phyloP scores from a whole-genome alignment of 1,140 invertebrate species.

The Pteromalus puparum region DNA sequence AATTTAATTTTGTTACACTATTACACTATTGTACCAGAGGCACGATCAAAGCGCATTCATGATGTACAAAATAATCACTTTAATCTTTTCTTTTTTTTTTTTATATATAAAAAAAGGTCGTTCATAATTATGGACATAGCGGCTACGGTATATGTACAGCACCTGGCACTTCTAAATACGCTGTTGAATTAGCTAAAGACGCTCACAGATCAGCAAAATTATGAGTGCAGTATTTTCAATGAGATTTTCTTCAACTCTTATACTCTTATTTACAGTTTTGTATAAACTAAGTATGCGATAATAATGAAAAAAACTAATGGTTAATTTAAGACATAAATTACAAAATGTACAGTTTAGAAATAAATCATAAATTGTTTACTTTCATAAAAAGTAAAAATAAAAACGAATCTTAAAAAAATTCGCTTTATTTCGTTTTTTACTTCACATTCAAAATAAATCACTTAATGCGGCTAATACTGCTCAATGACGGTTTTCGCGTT shows the following conservation, averaged over 20 bases:
- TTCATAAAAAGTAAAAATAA: not conserved
- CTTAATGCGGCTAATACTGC: slow-evolving; percentile 49
- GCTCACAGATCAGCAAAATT: slow-evolving; percentile 67
- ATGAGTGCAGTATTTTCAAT: slow-evolving; percentile 44
- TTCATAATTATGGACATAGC: slow-evolving; percentile 96
- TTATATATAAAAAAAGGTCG: slow-evolving; percentile 76
- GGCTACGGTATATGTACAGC: slow-evolving; percentile 92
- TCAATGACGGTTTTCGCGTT: not conserved
- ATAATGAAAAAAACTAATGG: slow-evolving; percentile 16
- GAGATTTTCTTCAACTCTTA: slow-evolving; percentile 22
- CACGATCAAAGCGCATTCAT: not conserved
- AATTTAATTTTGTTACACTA: slow-evolving; percentile 10
- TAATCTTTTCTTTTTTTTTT: slow-evolving; percentile 40
- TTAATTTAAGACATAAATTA: slow-evolving; percentile 44
- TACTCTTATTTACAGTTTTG: slow-evolving; percentile 41
- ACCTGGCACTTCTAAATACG: slow-evolving; percentile 88
- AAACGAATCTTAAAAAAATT: slow-evolving; percentile 44
- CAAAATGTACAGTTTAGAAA: slow-evolving; percentile 44
- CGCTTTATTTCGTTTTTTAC: slow-evolving; percentile 4
- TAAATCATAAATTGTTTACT: not conserved
- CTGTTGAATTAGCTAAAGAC: slow-evolving; percentile 81
- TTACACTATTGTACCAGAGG: not conserved
- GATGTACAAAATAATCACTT: slow-evolving; percentile 38
- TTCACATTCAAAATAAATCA: slow-evolving; percentile 23
- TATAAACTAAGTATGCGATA: slow-evolving; percentile 11